phyloP scores from a whole-genome alignment of 2,888 invertebrate species.

The Agrochola lota region DNA sequence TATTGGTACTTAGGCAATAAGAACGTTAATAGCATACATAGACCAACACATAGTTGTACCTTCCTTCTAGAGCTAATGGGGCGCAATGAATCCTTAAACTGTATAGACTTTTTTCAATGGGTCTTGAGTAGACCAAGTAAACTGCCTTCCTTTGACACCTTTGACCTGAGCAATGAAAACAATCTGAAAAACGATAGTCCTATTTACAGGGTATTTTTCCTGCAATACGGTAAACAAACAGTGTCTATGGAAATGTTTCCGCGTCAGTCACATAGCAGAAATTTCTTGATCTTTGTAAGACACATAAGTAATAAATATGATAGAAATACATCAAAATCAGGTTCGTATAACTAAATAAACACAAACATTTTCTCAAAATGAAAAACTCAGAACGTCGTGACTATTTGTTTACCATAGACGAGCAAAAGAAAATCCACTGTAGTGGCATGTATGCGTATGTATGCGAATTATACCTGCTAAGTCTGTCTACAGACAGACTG shows the following conservation, averaged over 20 bases:
- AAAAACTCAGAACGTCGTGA: too few species aligned
- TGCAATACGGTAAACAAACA: neutral
- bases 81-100: constrained; percentile 7
- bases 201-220: neutral
- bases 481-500: constrained; percentile 4
- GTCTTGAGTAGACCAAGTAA: neutral
- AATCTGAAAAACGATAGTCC: neutral
- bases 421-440: neutral
- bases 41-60: neutral
- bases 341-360: neutral
- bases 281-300: neutral
- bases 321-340: too few species aligned
- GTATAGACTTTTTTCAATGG: neutral
- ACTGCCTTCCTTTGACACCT: neutral
- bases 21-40: constrained; percentile 16
- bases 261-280: neutral
- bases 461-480: constrained; percentile 7
- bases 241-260: neutral
- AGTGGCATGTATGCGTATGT: too few species aligned
- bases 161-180: neutral
- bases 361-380: neutral
- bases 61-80: neutral
- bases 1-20: constrained; percentile 23
- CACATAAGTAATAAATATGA: too few species aligned
- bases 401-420: neutral